These are phyloP conservation scores for Rhodinocichla rosea DNA, from an alignment of 2,113 vertebrate species.

Conservation along the genomic window DNA sequence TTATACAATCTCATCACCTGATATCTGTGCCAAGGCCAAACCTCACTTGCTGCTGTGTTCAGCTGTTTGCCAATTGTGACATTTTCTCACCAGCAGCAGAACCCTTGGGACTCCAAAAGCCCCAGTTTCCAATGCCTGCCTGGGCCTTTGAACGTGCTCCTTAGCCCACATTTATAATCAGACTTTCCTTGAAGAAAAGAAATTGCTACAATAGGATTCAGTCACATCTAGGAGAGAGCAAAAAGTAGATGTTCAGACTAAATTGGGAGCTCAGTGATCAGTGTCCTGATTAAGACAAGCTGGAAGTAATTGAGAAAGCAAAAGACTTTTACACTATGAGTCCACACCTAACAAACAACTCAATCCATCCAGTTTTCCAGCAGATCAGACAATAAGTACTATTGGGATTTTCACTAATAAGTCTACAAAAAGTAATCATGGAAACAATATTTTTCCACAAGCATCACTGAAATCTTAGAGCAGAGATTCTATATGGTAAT, in stretches of 20 bases:
- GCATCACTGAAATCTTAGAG: neutral
- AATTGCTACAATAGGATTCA: neutral
- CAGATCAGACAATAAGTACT: neutral
- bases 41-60: neutral
- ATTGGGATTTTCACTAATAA: neutral
- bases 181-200: neutral
- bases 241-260: neutral
- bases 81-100: neutral
- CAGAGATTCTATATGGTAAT: neutral
- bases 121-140: neutral
- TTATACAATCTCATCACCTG: neutral
- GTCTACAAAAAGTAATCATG: neutral
- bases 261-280: neutral
- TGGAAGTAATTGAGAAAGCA: neutral
- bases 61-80: neutral
- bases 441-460: neutral
- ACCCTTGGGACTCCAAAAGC: neutral
- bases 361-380: neutral
- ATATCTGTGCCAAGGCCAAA: neutral
- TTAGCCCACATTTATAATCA: neutral
- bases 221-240: neutral
- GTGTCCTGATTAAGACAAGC: neutral
- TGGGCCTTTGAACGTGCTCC: neutral
- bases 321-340: neutral
- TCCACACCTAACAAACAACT: neutral